These are phyloP conservation scores for Sorex fumeus DNA, from an alignment of 2,113 vertebrate species.

Conservation along the genomic window DNA sequence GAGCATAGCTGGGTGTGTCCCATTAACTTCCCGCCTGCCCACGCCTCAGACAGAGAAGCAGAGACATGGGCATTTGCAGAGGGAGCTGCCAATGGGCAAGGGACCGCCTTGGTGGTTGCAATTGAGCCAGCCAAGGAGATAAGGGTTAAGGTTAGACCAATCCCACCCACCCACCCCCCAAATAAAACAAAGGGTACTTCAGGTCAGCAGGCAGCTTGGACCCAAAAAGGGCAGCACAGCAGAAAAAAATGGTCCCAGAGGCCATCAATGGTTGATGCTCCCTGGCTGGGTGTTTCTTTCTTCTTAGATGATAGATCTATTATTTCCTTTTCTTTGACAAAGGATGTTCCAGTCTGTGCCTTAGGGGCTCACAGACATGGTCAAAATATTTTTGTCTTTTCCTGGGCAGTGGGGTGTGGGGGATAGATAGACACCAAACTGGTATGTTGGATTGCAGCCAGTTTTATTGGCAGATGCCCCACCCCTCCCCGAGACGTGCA, in stretches of 20 bases:
- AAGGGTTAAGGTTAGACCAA: no score
- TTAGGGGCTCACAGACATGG: neutral
- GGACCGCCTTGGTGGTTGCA: no score
- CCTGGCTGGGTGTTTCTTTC: neutral
- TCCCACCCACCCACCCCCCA: no score
- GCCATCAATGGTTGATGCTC: neutral
- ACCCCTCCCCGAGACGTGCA: conserved; percentile 54
- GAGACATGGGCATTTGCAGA: no score
- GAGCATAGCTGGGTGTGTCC: no score
- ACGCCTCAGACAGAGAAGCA: no score
- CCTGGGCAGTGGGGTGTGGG: neutral
- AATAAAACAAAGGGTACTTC: no score
- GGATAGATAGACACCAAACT: conserved; percentile 3
- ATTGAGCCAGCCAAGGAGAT: no score
- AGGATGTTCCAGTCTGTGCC: neutral
- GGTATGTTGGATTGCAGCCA: conserved; percentile 23
- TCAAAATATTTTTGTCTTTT: neutral
- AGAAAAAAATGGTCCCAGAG: neutral
- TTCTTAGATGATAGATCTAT: neutral
- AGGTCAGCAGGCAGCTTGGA: neutral
- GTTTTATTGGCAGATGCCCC: conserved; percentile 50
- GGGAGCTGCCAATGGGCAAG: no score
- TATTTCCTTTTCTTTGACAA: neutral
- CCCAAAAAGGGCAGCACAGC: neutral
- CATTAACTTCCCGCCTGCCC: no score